Evolutionary conservation across 2,113 vertebrate species (phyloP).

Genomic region (Podarcis cretensis): DNA sequence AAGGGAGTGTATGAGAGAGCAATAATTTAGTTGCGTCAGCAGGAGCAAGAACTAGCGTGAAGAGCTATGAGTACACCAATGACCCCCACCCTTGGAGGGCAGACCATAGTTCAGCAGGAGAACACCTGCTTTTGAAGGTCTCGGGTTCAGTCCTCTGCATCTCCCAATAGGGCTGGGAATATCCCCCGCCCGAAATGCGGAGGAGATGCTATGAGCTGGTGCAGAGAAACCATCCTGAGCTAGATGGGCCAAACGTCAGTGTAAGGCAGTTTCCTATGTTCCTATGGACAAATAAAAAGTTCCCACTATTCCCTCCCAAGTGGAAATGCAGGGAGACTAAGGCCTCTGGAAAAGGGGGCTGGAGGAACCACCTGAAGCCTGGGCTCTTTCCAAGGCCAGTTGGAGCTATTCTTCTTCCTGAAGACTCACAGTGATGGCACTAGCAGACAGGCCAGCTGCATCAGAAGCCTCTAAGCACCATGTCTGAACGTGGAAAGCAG

Average conservation of each 20-base stretch:
- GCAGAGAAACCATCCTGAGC: too few relatives aligned
- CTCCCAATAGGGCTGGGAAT: too few relatives aligned
- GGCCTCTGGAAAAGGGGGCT: background rate
- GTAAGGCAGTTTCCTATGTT: too few relatives aligned
- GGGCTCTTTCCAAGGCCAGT: background rate
- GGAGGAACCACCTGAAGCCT: background rate
- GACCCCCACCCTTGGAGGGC: background rate
- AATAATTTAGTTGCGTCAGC: background rate
- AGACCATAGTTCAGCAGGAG: background rate
- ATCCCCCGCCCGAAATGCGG: too few relatives aligned
- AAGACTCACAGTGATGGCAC: background rate
- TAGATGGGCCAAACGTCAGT: too few relatives aligned
- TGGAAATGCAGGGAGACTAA: background rate
- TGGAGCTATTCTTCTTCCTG: background rate
- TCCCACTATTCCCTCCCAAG: background rate
- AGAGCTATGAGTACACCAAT: too few relatives aligned
- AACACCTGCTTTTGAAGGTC: too few relatives aligned
- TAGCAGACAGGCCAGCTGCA: background rate
- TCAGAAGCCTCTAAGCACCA: background rate
- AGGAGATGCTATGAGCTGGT: too few relatives aligned
- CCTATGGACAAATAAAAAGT: too few relatives aligned
- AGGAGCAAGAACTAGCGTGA: background rate
- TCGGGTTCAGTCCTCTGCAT: too few relatives aligned
- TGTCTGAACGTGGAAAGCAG: background rate
- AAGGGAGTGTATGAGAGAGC: background rate